phyloP scores from a whole-genome alignment of 2,113 vertebrate species.

The Halichoeres trimaculatus region DNA sequence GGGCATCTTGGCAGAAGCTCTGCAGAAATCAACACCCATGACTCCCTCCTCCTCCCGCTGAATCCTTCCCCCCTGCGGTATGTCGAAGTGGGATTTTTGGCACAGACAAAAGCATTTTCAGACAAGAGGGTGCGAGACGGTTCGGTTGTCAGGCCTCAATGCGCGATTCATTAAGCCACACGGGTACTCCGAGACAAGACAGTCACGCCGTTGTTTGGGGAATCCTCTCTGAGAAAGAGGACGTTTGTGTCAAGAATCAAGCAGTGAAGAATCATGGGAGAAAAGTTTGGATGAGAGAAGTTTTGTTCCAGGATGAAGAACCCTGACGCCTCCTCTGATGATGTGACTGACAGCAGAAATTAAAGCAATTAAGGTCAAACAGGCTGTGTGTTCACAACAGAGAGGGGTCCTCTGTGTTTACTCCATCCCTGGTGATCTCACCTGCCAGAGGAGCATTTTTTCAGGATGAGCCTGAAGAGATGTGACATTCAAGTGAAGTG shows the following conservation, averaged over 20 bases:
- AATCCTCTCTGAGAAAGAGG: constrained; percentile 5
- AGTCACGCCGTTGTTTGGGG: constrained; percentile 30
- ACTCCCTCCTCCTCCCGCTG: not conserved
- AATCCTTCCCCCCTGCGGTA: constrained; percentile 2
- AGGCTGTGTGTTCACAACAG: not conserved
- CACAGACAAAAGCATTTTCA: constrained; percentile 44
- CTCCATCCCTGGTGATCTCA: not conserved
- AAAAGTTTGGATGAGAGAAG: not conserved
- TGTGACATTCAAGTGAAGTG: constrained; percentile 27
- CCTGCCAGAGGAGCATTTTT: constrained; percentile 32
- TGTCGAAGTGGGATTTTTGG: constrained; percentile 36
- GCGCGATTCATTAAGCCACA: constrained; percentile 36
- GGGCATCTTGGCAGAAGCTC: constrained; percentile 46
- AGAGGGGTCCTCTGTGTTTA: not conserved
- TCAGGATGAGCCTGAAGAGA: constrained; percentile 20
- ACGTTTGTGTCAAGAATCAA: constrained; percentile 10
- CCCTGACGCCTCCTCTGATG: not conserved
- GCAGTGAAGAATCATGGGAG: not conserved
- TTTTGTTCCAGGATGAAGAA: constrained; percentile 1
- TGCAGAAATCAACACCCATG: constrained; percentile 38
- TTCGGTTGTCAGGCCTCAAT: constrained; percentile 13
- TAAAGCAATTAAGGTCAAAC: constrained; percentile 15
- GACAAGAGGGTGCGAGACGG: constrained; percentile 36
- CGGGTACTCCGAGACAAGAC: constrained; percentile 21
- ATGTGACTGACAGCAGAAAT: constrained; percentile 17